Conservation (phyloP, 2,797 vertebrate species). For the Syncerus caffer region DNA sequence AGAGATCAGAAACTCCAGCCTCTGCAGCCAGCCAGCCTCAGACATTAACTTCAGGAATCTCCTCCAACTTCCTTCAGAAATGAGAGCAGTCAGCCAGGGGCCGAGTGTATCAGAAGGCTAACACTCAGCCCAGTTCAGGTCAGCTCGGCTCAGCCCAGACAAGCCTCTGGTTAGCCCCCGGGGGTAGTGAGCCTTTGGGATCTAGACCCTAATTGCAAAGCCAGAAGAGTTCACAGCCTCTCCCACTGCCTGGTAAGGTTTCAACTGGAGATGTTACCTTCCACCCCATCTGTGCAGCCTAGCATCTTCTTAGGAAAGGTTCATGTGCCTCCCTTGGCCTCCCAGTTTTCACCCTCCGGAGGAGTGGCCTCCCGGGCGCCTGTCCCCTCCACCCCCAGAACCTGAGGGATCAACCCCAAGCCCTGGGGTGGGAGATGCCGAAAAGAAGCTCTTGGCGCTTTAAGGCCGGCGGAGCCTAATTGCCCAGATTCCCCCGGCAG, state of each 20-base stretch:
- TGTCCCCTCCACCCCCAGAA: neutral
- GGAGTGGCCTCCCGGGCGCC: neutral
- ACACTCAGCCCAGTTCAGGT: neutral
- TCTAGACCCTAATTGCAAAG: constrained; percentile 29
- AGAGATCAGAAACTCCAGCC: neutral
- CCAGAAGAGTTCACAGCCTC: constrained; percentile 56
- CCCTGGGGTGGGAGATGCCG: constrained; percentile 24
- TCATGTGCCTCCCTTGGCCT: neutral
- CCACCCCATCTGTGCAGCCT: neutral
- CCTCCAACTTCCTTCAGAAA: constrained; percentile 45
- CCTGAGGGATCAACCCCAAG: constrained; percentile 22
- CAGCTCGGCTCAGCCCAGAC: neutral
- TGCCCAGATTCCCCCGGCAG: constrained; percentile 93
- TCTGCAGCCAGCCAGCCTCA: constrained; percentile 17
- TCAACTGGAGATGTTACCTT: neutral
- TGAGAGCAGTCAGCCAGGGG: constrained; percentile 49
- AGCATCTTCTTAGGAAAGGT: constrained; percentile 25
- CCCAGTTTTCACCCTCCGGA: neutral
- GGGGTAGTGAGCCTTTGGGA: constrained; percentile 40
- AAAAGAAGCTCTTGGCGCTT: constrained; percentile 88
- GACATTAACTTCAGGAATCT: constrained; percentile 19
- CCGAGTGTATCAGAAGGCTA: neutral
- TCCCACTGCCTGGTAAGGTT: neutral
- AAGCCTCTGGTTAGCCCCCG: neutral
- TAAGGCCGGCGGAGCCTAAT: constrained; percentile 94